phyloP scores from a whole-genome alignment of 2,888 invertebrate genomes.

The Conus canariensis region DNA sequence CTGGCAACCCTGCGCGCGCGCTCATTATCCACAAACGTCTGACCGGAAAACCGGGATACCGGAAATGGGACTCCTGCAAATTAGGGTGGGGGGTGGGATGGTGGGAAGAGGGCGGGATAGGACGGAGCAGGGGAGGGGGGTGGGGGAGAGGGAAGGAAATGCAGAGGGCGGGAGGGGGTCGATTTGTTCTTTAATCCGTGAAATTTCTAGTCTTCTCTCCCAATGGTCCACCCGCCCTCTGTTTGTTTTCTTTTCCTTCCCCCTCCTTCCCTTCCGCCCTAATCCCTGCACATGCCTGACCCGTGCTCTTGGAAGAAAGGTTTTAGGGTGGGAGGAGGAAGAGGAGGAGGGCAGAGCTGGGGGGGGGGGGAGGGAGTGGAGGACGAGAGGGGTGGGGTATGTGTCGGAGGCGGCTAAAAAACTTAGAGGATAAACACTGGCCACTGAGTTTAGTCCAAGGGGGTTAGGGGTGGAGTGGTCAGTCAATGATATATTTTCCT shows the following conservation, averaged over 20 bases:
- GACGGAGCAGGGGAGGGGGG: neutral
- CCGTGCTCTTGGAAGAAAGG: neutral
- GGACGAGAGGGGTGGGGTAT: neutral
- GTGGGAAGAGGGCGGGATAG: no score
- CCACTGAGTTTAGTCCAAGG: neutral
- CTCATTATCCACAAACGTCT: neutral
- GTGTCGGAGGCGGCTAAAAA: neutral
- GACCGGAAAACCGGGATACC: slow-evolving; percentile 15
- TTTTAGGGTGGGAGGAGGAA: neutral
- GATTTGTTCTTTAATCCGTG: slow-evolving; percentile 26
- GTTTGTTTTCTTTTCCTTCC: neutral
- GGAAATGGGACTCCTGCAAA: neutral
- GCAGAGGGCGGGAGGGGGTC: no score
- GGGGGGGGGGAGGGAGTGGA: neutral
- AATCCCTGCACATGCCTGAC: slow-evolving; percentile 12
- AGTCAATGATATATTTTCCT: slow-evolving; percentile 43
- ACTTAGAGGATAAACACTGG: slow-evolving; percentile 25
- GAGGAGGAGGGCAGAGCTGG: neutral
- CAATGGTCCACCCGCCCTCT: neutral
- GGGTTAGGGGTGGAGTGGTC: neutral
- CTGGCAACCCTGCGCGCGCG: neutral
- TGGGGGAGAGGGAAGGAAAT: neutral
- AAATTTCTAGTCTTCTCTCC: slow-evolving; percentile 22
- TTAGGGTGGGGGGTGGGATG: neutral
- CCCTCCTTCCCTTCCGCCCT: neutral